Evolutionary conservation across 2,888 invertebrate species (phyloP), one percentile per base, ranked within the genome.

Genomic region (Atrina japonica): DNA sequence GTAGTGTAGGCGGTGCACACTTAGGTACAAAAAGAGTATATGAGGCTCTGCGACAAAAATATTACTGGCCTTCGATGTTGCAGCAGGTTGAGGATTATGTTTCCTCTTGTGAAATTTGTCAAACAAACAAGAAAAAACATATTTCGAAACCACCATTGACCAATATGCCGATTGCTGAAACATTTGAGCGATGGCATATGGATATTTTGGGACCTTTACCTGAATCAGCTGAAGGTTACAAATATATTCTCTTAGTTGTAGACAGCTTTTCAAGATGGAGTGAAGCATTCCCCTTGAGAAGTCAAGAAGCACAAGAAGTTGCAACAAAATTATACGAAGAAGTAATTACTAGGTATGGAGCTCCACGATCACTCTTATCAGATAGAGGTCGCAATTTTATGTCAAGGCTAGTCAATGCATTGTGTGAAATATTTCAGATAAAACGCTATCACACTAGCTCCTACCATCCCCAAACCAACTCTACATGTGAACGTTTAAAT

Each of bases 341-440:
- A 56, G 77, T 78, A 3, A 64, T 78, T 45, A 65, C 69, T 43
- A 49, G 73, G 1, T 78, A 77, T 69, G 78, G 78, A 3, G 65
- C 59, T 23, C 73, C 73, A 29, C 18, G 56, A 14, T 52, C 53
- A 9, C 30, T 78, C 5, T n/a, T n/a, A n/a, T n/a, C n/a, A n/a
- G n/a, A n/a, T n/a, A n/a, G n/a, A n/a, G n/a, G n/a, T n/a, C n/a
- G n/a, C n/a, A n/a, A n/a, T n/a, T n/a, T n/a, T n/a, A n/a, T n/a
- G n/a, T n/a, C n/a, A n/a, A n/a, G n/a, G n/a, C n/a, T n/a, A n/a
- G n/a, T n/a, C n/a, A n/a, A n/a, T n/a, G n/a, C n/a, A n/a, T n/a
- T n/a, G n/a, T n/a, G n/a, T n/a, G n/a, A n/a, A n/a, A n/a, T n/a
- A n/a, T n/a, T n/a, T n/a, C n/a, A n/a, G n/a, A n/a, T n/a, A n/a